A percentile compares a stretch with the other conserved stretches of the same genome.
These are phyloP conservation scores for Cryptomyrus ogoouensis DNA, from an alignment of 2,113 vertebrate genomes.

Conservation along the genomic window DNA sequence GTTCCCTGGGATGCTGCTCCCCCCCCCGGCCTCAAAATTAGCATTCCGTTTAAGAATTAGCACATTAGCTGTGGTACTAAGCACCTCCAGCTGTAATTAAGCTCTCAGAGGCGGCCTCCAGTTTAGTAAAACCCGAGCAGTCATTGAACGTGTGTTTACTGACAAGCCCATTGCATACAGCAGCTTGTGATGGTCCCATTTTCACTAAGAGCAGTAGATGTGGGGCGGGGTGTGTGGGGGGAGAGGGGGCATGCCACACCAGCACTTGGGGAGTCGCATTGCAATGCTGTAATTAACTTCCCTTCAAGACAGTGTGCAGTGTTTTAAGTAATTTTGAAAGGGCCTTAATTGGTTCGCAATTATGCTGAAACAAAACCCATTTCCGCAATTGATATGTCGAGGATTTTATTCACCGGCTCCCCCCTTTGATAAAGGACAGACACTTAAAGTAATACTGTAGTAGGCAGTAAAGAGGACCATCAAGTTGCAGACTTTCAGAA, in stretches of 20 bases:
- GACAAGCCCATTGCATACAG: background rate
- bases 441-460: background rate
- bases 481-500: background rate
- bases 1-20: background rate
- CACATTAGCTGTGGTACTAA: background rate
- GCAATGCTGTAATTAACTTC: constrained; percentile 4
- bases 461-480: background rate
- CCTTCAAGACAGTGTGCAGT: background rate
- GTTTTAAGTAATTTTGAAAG: background rate
- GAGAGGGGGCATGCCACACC: background rate
- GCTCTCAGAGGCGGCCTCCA: background rate
- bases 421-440: background rate
- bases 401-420: background rate
- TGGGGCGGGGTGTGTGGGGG: background rate
- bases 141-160: background rate
- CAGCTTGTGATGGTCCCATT: background rate
- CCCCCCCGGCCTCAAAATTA: background rate
- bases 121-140: background rate
- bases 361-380: background rate
- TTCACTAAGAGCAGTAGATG: background rate
- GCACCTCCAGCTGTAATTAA: background rate
- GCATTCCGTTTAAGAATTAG: background rate
- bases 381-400: background rate
- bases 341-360: constrained; percentile 16
- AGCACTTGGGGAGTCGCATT: background rate